These are phyloP conservation scores for Polydrusus cervinus DNA, from an alignment of 2,888 invertebrate species.

Conservation along the genomic window DNA sequence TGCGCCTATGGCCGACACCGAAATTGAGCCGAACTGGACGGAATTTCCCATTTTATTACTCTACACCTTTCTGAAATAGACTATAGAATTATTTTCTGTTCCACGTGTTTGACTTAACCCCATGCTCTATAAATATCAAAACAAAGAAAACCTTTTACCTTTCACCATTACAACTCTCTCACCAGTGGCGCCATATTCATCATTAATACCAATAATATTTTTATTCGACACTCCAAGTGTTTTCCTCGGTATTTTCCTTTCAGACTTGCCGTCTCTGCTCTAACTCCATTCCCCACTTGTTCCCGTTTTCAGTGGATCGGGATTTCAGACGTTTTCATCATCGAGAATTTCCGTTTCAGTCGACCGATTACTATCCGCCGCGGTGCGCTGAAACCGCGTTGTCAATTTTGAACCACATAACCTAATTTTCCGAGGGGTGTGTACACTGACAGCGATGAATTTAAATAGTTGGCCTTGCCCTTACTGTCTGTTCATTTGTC, in stretches of 20 bases:
- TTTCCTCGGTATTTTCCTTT: not conserved
- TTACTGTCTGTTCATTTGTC: constrained; percentile 22
- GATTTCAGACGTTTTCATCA: constrained; percentile 17
- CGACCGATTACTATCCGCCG: not conserved
- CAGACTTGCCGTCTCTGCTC: constrained; percentile 25
- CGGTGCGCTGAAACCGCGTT: constrained; percentile 14
- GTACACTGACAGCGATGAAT: constrained; percentile 1
- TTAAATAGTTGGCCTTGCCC: constrained; percentile 14
- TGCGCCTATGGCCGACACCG: no score
- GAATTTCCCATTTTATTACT: no score
- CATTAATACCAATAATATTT: constrained; percentile 10
- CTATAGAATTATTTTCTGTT: not conserved
- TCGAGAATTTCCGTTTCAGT: constrained; percentile 34
- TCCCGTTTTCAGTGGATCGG: constrained; percentile 9
- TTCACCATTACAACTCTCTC: not conserved
- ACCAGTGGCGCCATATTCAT: not conserved
- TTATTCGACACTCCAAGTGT: not conserved
- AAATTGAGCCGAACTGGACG: no score
- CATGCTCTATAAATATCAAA: not conserved
- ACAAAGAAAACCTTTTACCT: constrained; percentile 3
- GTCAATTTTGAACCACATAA: constrained; percentile 14
- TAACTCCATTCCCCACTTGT: constrained; percentile 24
- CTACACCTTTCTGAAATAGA: no score
- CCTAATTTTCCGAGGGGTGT: constrained; percentile 38
- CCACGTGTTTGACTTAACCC: no score